Base-by-base conservation (phyloP, 2,113 vertebrate species). In the Rhagologus leucostigma region DNA sequence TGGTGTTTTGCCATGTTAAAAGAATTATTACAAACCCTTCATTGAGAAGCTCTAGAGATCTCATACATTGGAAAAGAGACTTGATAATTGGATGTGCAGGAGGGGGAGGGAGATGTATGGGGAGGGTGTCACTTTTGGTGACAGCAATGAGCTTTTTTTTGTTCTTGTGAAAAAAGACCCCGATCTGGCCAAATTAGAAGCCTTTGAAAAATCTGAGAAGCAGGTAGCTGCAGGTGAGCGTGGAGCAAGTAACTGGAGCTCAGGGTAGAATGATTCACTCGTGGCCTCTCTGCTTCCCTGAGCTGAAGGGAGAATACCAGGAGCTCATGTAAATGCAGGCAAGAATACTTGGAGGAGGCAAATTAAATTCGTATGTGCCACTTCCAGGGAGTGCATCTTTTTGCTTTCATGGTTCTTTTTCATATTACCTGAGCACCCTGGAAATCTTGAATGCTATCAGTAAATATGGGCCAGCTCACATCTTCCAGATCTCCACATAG, bases 21-120 rank as follows among this genome's bases (percentile, higher is more conserved):
- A 95, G 96, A 95, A 96, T 97, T 97, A 94, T 96, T 96, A 96
- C 95, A 97, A 96, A 94, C 65, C 93, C 95, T 97, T 95, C 96
- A 95, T 93, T 96, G 93, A 92, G 96, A 96, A 94, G 95, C 94
- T 95, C 96, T 95, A 95, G 95, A 96, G 95, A 95, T 92, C 95
- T 96, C 89, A 46, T 96, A 69, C 78, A 3, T 94, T 94, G 89
- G 87, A 95, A 96, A 92, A 97, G 93, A 96, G 93, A 96, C 95
- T 96, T 95, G 89, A 89, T 96, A 97, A 96, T 94, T 96, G 95
- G 84, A 94, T 79, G 74, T 94, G 94, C 93, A 57, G 87, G 84
- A 94, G 91, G 77, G 46, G 93, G 96, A 95, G 89, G 73, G 76
- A 95, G 75, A 92, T 80, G 49, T 83, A 90, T 33, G 50, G 19